Base-by-base conservation (phyloP, 2,797 vertebrate species). In the Novumbra hubbsi region DNA sequence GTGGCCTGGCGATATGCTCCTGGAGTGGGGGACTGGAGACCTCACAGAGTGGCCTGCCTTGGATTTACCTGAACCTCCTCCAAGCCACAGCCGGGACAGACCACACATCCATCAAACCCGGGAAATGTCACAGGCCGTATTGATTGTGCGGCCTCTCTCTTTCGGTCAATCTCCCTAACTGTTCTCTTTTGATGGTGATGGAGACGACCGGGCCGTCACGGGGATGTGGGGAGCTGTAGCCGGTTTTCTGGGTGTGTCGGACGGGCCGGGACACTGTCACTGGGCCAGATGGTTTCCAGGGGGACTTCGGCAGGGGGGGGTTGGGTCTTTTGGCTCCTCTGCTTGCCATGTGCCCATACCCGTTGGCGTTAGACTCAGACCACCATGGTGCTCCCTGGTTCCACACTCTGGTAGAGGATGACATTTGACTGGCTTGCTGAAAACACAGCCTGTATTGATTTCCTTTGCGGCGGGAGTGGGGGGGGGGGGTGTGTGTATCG, bases 11-110 rank as follows among this genome's bases (percentile, higher is more conserved):
- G 76, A 79, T 77, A 79, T 84, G 65, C 74, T 86, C 78, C 80
- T 78, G 72, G 2, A 75, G n/a, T n/a, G 76, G 63, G 68, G 79
- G 81, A 70, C 76, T 45, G 49, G 68, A 72, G 82, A 89, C 83
- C 85, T 82, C 81, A 81, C 78, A 81, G 68, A 55, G 70, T 30
- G 64, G 74, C 68, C 69, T 80, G 69, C 79, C 70, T 76, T 70
- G 68, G 73, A 67, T 81, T 74, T 88, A 80, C 84, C 82, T 81
- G 75, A 88, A 80, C 84, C 82, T 84, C 83, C 85, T 84, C 81
- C 76, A 66, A 62, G 80, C 76, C 68, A 34, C 41, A 73, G 71
- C 60, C 9, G 32, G 57, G 73, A 24, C 48, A 70, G 70, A 81
- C 82, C 69, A 41, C 49, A 73, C 80, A 83, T 81, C 65, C 71